A percentile compares a stretch with the other conserved stretches of the same genome.
Evolutionary conservation across 1,140 invertebrate genomes (phyloP).

Genomic region (Drosophila lacertosa): DNA sequence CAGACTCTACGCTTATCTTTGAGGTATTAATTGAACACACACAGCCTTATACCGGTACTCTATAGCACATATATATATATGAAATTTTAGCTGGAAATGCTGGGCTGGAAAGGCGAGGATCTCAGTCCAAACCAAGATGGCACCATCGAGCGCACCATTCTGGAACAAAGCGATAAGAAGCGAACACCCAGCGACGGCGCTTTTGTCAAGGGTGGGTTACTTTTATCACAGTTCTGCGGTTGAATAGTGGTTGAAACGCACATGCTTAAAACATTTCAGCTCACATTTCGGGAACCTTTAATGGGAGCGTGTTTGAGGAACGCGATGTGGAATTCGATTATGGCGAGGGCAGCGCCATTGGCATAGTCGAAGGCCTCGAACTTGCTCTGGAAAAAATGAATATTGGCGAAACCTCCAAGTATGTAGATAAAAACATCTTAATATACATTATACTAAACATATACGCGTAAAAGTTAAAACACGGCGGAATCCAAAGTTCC

Average conservation of each 20-base stretch:
- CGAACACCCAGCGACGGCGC: conserved; percentile 94
- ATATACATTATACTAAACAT: no score
- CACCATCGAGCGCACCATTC: conserved; percentile 90
- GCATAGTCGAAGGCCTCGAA: conserved; percentile 93
- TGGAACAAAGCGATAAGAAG: conserved; percentile 85
- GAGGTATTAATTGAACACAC: conserved; percentile 87
- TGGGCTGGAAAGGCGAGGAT: conserved; percentile 94
- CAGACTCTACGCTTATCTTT: conserved; percentile 95
- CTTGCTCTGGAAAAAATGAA: conserved; percentile 93
- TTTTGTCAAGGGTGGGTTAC: conserved; percentile 88
- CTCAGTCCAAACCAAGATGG: conserved; percentile 92
- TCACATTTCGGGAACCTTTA: conserved; percentile 90
- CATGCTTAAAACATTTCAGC: conserved; percentile 85
- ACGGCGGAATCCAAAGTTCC: no score
- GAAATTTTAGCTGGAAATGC: conserved; percentile 90
- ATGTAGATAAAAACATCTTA: neutral
- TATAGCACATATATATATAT: neutral
- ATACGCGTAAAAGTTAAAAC: neutral
- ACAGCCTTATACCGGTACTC: neutral
- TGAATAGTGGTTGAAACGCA: conserved; percentile 27
- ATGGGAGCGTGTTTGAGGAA: conserved; percentile 89
- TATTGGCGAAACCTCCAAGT: conserved; percentile 90
- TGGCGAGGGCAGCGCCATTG: conserved; percentile 92
- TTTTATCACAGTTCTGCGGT: conserved; percentile 37
- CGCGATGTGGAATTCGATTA: conserved; percentile 92